Evolutionary conservation across 2,888 invertebrate species (phyloP).

Genomic region (Tyria jacobaeae): DNA sequence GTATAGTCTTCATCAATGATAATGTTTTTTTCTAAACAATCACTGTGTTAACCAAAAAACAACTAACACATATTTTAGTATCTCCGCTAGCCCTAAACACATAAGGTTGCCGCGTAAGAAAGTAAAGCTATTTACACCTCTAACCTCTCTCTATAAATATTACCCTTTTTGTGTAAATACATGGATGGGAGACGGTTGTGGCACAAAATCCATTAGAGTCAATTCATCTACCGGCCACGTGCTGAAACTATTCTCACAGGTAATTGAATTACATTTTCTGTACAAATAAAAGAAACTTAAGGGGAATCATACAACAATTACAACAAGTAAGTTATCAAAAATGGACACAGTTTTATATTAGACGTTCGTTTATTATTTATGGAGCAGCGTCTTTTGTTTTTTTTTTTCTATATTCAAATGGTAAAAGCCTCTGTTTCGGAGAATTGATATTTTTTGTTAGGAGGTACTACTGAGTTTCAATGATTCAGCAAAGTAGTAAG

Average conservation of each 20-base stretch:
- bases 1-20: background rate
- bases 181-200: conserved; percentile 61
- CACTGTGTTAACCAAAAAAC: background rate
- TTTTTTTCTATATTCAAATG: conserved; percentile 22
- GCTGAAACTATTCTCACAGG: conserved; percentile 82
- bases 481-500: conserved; percentile 40
- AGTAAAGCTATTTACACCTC: conserved; percentile 46
- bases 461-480: conserved; percentile 26
- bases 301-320: conserved; percentile 76
- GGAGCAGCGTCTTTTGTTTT: conserved; percentile 22
- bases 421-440: conserved; percentile 16
- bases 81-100: conserved; percentile 16
- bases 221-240: conserved; percentile 80
- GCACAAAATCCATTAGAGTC: conserved; percentile 81
- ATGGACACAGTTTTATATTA: conserved; percentile 36
- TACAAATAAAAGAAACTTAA: conserved; percentile 76
- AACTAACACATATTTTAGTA: background rate
- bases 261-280: conserved; percentile 80
- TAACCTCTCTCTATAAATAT: conserved; percentile 58
- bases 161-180: conserved; percentile 59
- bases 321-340: conserved; percentile 55
- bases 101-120: conserved; percentile 30
- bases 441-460: conserved; percentile 16
- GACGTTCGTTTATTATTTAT: conserved; percentile 44
- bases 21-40: background rate